Conservation (phyloP, 2,113 vertebrate genomes). For the Sturnus vulgaris region DNA sequence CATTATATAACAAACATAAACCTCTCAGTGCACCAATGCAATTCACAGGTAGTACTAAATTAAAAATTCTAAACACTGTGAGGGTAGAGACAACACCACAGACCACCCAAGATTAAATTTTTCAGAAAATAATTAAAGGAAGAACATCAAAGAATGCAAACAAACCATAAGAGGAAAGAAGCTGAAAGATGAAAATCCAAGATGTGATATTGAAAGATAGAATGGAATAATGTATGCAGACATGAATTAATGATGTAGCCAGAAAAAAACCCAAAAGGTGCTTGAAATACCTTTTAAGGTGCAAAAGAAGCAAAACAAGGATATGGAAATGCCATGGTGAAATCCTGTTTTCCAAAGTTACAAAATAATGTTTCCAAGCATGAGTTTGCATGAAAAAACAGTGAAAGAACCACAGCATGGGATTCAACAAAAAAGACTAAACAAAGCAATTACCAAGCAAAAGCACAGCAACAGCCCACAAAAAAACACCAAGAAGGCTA, state of each 20-base stretch:
- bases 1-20: conserved; percentile 42
- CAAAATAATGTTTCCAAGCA: neutral
- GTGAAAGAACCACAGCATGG: neutral
- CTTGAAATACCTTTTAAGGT: neutral
- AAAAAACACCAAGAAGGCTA: neutral
- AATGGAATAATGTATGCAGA: neutral
- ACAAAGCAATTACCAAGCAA: neutral
- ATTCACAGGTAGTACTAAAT: conserved; percentile 7
- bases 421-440: neutral
- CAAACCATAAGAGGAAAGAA: neutral
- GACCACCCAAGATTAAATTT: neutral
- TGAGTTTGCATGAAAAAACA: neutral
- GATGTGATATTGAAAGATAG: neutral
- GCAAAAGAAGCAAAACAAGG: neutral
- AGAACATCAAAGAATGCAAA: neutral
- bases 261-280: neutral
- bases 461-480: neutral
- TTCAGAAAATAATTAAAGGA: neutral
- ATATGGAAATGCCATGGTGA: neutral
- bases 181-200: neutral
- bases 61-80: neutral
- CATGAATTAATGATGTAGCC: neutral
- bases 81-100: neutral
- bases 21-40: neutral
- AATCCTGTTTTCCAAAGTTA: neutral